Base-by-base conservation (phyloP, 2,113 vertebrate genomes). In the Neopipo cinnamomea region DNA sequence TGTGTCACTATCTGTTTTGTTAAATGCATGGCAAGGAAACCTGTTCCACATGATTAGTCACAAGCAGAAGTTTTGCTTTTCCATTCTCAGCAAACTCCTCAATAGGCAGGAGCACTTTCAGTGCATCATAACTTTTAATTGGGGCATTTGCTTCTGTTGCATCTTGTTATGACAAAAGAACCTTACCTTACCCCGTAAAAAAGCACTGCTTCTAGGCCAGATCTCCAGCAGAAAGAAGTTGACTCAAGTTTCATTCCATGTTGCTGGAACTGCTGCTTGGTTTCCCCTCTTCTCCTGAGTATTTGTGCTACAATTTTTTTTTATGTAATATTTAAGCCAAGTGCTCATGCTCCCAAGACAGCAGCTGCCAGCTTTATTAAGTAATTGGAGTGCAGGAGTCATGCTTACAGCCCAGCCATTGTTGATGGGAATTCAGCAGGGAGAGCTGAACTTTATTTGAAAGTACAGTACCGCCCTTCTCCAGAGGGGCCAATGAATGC, bases 21-120 rank as follows among this genome's bases (percentile, higher is more conserved):
- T 94, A 94, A 97, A 92, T 5, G 21, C 56, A 68, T 76, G 65
- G 11, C 72, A 95, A 96, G 89, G 91, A 97, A 94, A 93, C 41
- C 76, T 16, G 1, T 95, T 91, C 31, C 59, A 61, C 7, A 2
- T 56, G 91, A 89, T 79, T 77, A 82, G 88, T 37, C 67, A 50
- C 11, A 67, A 18, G 2, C 83, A 44, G 72, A 67, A 65, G 65
- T 72, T 89, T 93, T 93, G 62, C 53, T 95, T 68, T 89, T 92
- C 63, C 66, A 6, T 58, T 95, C 94, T 70, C 96, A 95, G 63
- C 46, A 18, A 59, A 56, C 42, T 96, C 55, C 74, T 91, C 81
- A 73, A 33, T 52, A 93, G 42, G 30, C 59, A 95, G 66, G 18
- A 74, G 59, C 22, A 66, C 14, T 83, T 91, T 79, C 77, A 47